These are phyloP conservation scores for Edolisoma coerulescens DNA, from an alignment of 2,113 vertebrate species.

Conservation along the genomic window DNA sequence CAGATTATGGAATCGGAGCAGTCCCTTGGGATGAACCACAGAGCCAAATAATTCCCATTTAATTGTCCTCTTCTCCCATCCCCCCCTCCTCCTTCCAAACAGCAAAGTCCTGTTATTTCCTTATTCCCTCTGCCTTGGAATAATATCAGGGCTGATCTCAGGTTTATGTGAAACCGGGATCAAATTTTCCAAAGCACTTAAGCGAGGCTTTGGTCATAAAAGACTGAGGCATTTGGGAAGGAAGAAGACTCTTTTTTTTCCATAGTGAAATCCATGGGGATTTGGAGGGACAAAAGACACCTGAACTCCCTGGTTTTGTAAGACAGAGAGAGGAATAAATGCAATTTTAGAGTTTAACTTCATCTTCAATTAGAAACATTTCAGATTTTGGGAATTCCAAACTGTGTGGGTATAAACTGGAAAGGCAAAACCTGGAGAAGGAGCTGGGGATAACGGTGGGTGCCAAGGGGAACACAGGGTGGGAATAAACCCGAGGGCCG, in stretches of 20 bases:
- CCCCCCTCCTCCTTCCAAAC: background rate
- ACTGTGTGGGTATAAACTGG: fast-evolving
- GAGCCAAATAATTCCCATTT: constrained; percentile 29
- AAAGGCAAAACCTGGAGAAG: background rate
- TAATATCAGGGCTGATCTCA: background rate
- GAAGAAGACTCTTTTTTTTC: background rate
- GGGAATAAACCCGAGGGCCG: background rate
- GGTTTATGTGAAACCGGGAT: background rate
- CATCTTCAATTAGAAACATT: background rate
- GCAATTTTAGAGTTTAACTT: background rate
- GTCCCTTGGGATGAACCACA: background rate
- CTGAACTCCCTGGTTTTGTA: background rate
- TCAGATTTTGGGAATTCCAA: background rate
- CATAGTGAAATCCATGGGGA: background rate
- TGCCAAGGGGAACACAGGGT: background rate
- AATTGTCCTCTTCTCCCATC: background rate
- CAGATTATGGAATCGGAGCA: background rate
- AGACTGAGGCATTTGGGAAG: background rate
- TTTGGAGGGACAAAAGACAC: background rate
- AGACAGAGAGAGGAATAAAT: background rate
- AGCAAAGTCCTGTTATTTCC: background rate
- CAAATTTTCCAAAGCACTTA: background rate
- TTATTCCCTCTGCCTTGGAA: background rate
- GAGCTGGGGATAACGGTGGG: fast-evolving
- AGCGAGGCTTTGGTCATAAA: background rate